Conservation (phyloP, 2,113 vertebrate species). For the Cichladusa arquata region DNA sequence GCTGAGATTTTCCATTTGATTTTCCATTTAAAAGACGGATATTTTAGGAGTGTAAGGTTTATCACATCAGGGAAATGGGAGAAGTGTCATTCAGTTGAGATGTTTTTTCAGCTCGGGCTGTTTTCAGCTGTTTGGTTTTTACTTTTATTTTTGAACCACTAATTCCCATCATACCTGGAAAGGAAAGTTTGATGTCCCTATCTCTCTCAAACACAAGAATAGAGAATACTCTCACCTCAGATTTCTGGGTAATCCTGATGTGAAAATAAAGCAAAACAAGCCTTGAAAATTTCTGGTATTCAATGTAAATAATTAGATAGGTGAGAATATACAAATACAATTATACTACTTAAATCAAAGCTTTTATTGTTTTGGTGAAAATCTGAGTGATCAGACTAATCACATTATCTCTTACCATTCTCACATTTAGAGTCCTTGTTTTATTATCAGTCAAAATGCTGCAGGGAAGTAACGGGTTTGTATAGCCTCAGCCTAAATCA, state of each 20-base stretch:
- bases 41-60: conserved; percentile 33
- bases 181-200: not conserved
- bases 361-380: not conserved
- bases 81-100: conserved; percentile 24
- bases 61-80: conserved; percentile 46
- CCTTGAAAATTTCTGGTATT: not conserved
- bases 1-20: conserved; percentile 32
- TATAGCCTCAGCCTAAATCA: not conserved
- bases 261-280: not conserved
- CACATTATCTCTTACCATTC: not conserved
- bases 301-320: not conserved
- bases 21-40: conserved; percentile 56
- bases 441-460: not conserved
- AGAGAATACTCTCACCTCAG: not conserved
- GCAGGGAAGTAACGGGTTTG: not conserved
- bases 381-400: not conserved
- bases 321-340: not conserved
- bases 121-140: not conserved
- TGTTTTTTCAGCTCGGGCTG: not conserved
- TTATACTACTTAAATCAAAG: not conserved
- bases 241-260: not conserved
- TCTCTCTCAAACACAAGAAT: not conserved
- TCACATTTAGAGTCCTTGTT: not conserved
- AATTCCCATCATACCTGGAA: not conserved
- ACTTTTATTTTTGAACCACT: not conserved